Evolutionary conservation across 1,140 invertebrate genomes (phyloP), one percentile per base, ranked within the genome.

Genomic region (Coptotermes formosanus): DNA sequence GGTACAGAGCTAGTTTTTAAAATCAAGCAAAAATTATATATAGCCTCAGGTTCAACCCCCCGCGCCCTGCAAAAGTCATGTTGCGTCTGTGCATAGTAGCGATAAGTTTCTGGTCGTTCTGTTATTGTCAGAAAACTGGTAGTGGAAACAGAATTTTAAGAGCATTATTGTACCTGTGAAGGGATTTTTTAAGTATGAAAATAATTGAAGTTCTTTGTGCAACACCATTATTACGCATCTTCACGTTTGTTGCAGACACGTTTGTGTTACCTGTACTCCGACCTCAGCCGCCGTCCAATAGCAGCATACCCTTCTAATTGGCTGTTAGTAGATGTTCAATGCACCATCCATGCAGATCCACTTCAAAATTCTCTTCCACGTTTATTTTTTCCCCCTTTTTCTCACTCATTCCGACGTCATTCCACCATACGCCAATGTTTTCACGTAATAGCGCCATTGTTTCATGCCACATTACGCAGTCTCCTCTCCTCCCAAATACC

Each of bases 261-360:
- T n/a, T 3, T 30, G 25, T n/a, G 3, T 30, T 25, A n/a, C n/a
- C 64, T 69, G 19, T 69, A 69, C 64, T 69, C n/a, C n/a, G n/a
- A n/a, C n/a, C 23, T 30, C n/a, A 12, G 25, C 3, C n/a, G n/a
- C 12, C 64, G 7, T 30, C 64, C 64, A 69, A 69, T n/a, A 69
- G 64, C 19, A 69, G 64, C 64, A n/a, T n/a, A 8, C 64, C 64
- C 21, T 69, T 69, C 64, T 69, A 69, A 69, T 69, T 69, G 64
- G 64, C 64, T 69, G 64, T 69, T 69, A 69, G 19, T n/a, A n/a
- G 64, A 69, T 69, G 64, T 25, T 69, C 64, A 69, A 69, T 69
- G 64, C 64, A 69, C 64, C 64, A n/a, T 64, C 59, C 59, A 64
- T 64, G 59, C 59, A 64, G 59, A 64, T 69, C 64, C 64, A 69